Evolutionary conservation across 2,888 invertebrate genomes (phyloP), one percentile per base, ranked within the genome.

Genomic region (Tenthredo distinguenda): DNA sequence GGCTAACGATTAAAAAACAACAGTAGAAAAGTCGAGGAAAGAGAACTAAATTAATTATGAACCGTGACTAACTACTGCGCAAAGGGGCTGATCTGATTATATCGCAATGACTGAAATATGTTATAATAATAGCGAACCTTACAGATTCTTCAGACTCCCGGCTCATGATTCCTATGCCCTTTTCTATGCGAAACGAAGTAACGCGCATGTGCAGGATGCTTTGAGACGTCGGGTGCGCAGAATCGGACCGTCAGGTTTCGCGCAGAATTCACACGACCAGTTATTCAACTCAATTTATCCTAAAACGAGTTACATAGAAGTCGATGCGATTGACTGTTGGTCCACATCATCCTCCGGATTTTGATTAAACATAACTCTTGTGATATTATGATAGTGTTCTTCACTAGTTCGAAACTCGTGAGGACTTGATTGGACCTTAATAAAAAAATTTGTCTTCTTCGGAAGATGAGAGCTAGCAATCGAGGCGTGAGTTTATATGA

Each of bases 401-500:
- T n/a, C 7, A 21, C 21, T 62, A 62, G 62, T 62, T 62, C 26
- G 62, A 26, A 26, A 26, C 21, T 62, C 62, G 62, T 12, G 26
- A 62, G 21, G 62, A 26, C 10, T 26, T 21, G 62, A 62, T 26
- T 62, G 62, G 62, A 62, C 62, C 26, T 62, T 62, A 26, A 62
- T 26, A 62, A 62, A 58, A 58, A 21, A 58, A 21, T 62, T 62
- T 62, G 26, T 26, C 12, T 62, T 12, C 62, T 62, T 0, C 2
- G 37, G 47, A 21, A 3, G 47, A 47, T 47, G 40, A 76, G 76
- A 50, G 43, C n/a, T 5, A 47, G 76, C 76, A 76, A 76, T 76
- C 47, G 43, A 43, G 26, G 76, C 47, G 47, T 43, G 76, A 76
- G 76, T 76, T 76, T 76, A 47, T 26, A 47, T 76, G 76, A 76